Conservation (phyloP, 2,888 invertebrate species). For the Cryptocephalus moraei region DNA sequence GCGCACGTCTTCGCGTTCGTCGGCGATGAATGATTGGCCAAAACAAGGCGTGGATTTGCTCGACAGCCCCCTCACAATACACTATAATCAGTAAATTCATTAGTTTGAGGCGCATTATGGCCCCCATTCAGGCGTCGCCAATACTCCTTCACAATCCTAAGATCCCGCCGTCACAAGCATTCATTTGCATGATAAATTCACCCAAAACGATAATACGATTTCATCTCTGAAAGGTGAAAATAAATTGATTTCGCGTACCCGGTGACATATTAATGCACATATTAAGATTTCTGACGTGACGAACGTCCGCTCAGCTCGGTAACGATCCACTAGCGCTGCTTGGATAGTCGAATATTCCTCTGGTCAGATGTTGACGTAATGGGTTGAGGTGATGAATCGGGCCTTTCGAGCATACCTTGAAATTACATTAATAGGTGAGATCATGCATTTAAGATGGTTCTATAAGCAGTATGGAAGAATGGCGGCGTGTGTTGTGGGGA, state of each 20-base stretch:
- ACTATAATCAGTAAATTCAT: constrained; percentile 18
- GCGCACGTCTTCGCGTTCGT: too few relatives aligned
- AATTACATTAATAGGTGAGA: constrained; percentile 34
- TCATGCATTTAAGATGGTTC: constrained; percentile 20
- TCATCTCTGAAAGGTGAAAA: constrained; percentile 36
- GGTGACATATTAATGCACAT: constrained; percentile 41
- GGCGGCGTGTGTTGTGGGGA: constrained; percentile 1
- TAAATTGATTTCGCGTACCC: constrained; percentile 39
- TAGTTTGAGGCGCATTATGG: constrained; percentile 20
- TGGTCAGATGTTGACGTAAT: constrained; percentile 26
- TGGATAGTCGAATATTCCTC: constrained; percentile 18
- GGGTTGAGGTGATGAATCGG: constrained; percentile 32
- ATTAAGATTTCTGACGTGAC: constrained; percentile 35
- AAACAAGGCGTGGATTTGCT: not conserved
- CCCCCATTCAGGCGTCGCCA: not conserved
- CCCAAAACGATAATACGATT: constrained; percentile 32
- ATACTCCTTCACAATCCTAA: constrained; percentile 14
- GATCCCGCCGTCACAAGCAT: constrained; percentile 30
- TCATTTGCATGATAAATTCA: constrained; percentile 39
- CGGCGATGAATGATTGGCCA: not conserved
- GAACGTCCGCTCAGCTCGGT: constrained; percentile 22
- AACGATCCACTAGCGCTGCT: constrained; percentile 19
- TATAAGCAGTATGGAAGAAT: constrained; percentile 6
- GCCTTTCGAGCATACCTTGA: constrained; percentile 26
- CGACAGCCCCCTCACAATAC: not conserved